Percentiles rank a stretch among this genome's conserved stretches.
phyloP scores from a whole-genome alignment of 2,797 vertebrate species.

The Todus mexicanus region DNA sequence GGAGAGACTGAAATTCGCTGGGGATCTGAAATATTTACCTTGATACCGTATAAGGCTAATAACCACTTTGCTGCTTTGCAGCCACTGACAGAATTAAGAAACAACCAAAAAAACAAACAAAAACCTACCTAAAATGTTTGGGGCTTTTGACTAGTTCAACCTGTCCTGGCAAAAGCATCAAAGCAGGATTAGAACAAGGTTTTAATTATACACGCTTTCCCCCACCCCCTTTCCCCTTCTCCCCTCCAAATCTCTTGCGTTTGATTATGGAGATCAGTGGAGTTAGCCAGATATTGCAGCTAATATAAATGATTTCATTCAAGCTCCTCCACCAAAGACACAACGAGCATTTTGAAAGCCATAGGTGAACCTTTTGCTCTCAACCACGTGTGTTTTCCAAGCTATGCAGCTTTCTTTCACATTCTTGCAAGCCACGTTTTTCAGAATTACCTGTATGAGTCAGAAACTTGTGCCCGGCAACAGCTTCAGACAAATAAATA shows the following conservation, averaged over 20 bases:
- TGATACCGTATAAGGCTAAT: conserved; percentile 42
- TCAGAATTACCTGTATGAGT: conserved; percentile 2
- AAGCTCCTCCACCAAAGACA: neutral
- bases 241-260: conserved; percentile 8
- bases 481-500: conserved; percentile 41
- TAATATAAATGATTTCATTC: conserved; percentile 60
- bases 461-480: neutral
- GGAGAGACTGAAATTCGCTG: conserved; percentile 39
- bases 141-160: conserved; percentile 45
- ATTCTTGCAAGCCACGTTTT: neutral
- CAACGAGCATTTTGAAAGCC: neutral
- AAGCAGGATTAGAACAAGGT: conserved; percentile 65
- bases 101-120: neutral
- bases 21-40: conserved; percentile 51
- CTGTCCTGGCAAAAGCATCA: conserved; percentile 61
- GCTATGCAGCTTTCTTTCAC: neutral
- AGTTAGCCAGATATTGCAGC: conserved; percentile 43
- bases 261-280: conserved; percentile 48
- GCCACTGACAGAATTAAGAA: neutral
- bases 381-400: neutral
- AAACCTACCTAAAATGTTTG: conserved; percentile 28
- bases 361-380: neutral
- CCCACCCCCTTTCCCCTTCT: neutral
- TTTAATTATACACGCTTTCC: conserved; percentile 40
- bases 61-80: conserved; percentile 31